Evolutionary conservation across 2,797 vertebrate species (phyloP).

Genomic region (Lycodopsis pacificus): DNA sequence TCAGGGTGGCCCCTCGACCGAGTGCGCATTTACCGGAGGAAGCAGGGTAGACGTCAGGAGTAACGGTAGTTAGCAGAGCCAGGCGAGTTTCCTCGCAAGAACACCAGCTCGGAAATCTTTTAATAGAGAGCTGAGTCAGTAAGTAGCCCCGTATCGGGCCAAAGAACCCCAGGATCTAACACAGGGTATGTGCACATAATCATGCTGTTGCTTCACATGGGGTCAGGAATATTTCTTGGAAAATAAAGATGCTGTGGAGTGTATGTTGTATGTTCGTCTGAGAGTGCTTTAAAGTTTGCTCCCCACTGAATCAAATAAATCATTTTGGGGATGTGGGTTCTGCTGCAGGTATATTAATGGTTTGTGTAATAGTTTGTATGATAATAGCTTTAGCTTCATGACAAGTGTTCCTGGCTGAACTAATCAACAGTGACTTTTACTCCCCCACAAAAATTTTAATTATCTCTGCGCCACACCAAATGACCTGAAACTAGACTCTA

Average conservation of each 20-base stretch:
- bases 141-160: no score
- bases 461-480: slow-evolving; percentile 49
- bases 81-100: no score
- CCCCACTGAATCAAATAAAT: background rate
- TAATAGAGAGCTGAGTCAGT: no score
- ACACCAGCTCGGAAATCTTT: no score
- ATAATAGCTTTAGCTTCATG: slow-evolving; percentile 30
- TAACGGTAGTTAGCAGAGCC: no score
- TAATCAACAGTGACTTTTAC: slow-evolving; percentile 52
- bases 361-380: slow-evolving; percentile 11
- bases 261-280: background rate
- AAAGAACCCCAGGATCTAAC: no score
- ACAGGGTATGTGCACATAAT: no score
- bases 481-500: slow-evolving; percentile 49
- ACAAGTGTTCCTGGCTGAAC: slow-evolving; percentile 39
- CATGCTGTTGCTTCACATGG: background rate
- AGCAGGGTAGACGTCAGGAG: no score
- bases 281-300: background rate
- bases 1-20: no score
- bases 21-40: no score
- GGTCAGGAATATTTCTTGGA: background rate
- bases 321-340: background rate
- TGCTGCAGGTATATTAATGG: background rate
- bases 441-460: slow-evolving; percentile 50
- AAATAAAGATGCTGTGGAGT: background rate